phyloP scores from a whole-genome alignment of 2,797 vertebrate genomes.

The Cryptoprocta ferox region DNA sequence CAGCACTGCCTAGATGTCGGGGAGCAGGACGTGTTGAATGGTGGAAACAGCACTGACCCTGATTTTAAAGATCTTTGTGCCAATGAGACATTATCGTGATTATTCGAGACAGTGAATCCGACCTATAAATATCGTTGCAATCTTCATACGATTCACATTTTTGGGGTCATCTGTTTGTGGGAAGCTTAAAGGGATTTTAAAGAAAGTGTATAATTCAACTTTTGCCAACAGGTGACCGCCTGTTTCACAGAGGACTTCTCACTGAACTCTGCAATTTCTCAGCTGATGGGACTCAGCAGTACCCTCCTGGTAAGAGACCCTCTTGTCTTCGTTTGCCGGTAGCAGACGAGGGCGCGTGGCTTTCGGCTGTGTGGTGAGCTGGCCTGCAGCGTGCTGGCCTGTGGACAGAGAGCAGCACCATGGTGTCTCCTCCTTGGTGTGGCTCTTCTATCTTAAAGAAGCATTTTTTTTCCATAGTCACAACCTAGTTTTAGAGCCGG shows the following conservation, averaged over 20 bases:
- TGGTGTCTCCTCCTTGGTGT: not conserved
- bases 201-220: constrained; percentile 16
- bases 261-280: constrained; percentile 94
- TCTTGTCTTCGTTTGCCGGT: not conserved
- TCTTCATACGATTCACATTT: not conserved
- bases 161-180: not conserved
- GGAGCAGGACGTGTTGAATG: not conserved
- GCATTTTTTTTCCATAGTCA: not conserved
- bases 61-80: not conserved
- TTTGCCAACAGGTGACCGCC: constrained; percentile 90
- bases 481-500: not conserved
- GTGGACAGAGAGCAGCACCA: not conserved
- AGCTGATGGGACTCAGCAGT: constrained; percentile 95
- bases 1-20: not conserved
- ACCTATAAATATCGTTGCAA: not conserved
- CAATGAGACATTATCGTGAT: not conserved
- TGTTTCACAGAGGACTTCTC: constrained; percentile 94
- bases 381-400: too few relatives aligned
- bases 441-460: not conserved
- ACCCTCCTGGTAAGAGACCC: constrained; percentile 90
- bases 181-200: not conserved
- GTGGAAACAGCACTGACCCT: not conserved
- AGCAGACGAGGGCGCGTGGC: not conserved
- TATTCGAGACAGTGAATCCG: not conserved
- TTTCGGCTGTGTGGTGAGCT: not conserved